phyloP scores from a whole-genome alignment of 1,140 invertebrate genomes.

The Sinonovacula constricta region DNA sequence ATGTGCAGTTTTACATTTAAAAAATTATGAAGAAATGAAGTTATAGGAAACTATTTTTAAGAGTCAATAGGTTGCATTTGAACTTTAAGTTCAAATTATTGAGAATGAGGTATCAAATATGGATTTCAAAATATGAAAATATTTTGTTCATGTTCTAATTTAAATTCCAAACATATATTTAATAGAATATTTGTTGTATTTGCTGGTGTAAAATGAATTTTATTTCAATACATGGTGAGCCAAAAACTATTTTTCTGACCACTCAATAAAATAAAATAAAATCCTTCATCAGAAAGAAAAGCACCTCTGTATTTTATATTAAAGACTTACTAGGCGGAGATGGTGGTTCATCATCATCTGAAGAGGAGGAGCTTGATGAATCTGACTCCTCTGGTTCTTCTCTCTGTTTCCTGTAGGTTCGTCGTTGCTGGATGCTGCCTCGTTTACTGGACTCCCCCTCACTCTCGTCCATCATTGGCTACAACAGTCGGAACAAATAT shows the following conservation, averaged over 20 bases:
- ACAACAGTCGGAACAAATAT: too few relatives aligned
- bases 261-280: neutral
- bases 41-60: too few relatives aligned
- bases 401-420: slow-evolving; percentile 31
- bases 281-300: neutral
- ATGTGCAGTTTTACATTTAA: too few relatives aligned
- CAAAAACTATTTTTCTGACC: too few relatives aligned
- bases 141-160: neutral
- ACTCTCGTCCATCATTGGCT: slow-evolving; percentile 47
- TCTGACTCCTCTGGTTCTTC: slow-evolving; percentile 27
- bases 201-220: too few relatives aligned
- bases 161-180: too few relatives aligned
- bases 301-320: neutral
- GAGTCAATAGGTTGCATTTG: too few relatives aligned
- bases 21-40: too few relatives aligned
- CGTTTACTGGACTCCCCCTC: neutral
- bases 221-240: too few relatives aligned
- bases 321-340: slow-evolving; percentile 13
- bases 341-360: slow-evolving; percentile 20
- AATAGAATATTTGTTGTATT: too few relatives aligned
- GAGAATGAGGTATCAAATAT: too few relatives aligned
- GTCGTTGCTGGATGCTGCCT: slow-evolving; percentile 26
- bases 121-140: neutral
- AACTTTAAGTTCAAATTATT: too few relatives aligned
- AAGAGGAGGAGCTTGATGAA: slow-evolving; percentile 30